Base-by-base conservation (phyloP, 1,140 invertebrate species). In the Ceratosolen solmsi region DNA sequence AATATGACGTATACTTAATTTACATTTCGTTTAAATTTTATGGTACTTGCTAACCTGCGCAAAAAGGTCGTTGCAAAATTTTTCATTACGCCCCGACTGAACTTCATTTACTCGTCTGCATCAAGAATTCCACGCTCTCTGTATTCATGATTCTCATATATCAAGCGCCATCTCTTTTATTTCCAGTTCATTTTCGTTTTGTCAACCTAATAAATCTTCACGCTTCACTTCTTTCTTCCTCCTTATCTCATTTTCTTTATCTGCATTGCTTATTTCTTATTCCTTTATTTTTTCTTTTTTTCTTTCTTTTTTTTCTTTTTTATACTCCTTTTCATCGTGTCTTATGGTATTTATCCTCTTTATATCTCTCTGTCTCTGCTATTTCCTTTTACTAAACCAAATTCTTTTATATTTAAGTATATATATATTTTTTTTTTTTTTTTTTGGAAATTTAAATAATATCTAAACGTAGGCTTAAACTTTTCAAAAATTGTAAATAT, bases 121-220 rank as follows among this genome's bases (percentile, higher is more conserved):
- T 72, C 33, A 38, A 58, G 51, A 30, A 80, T 80, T 73, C n/a
- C 30, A 54, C 46, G 30, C 56, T 80, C 72, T 80, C 30, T 74
- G 71, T 80, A 80, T 80, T 80, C 60, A 81, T 70, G 79, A 75
- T 76, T 81, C 33, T 54, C 60, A 73, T 70, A 70, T 80, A 74
- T 80, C 54, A 22, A n/a, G 72, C 20, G 33, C 27, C 70, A 74
- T 68, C 58, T 60, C 54, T 82, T 71, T 81, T 75, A 80, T 75
- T 80, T 68, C 49, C 27, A 60, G 51, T 33, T 82, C 51, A 71
- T 76, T 82, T 76, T 76, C 36, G 65, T 71, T 77, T 82, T 76
- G 73, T 82, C 73, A 82, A 76, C 36, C 73, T 60, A 74, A 82
- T 77, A 76, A 76, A 82, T 76, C 60, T 71, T 77, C 63, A 22